These are phyloP conservation scores for Drosophila mercatorum DNA, from an alignment of 2,888 invertebrate species.

Conservation along the genomic window DNA sequence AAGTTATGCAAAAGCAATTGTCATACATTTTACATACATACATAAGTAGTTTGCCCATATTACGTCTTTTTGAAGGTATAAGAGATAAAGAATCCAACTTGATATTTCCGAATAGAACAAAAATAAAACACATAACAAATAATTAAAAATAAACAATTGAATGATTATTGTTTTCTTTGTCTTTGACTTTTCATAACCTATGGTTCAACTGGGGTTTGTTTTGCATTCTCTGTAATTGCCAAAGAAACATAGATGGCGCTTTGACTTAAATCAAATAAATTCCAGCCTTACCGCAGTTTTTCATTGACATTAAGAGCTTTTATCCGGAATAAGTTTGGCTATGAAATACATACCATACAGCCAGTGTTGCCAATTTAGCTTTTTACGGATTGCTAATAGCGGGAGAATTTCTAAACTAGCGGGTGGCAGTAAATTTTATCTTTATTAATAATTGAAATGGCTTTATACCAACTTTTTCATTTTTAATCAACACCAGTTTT, in stretches of 20 bases:
- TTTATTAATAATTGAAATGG: too few relatives aligned
- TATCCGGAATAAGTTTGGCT: too few relatives aligned
- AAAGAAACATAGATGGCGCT: slow-evolving; percentile 16
- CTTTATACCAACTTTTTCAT: too few relatives aligned
- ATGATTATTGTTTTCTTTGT: background rate
- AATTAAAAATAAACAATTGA: background rate
- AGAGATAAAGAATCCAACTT: background rate
- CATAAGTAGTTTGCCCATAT: background rate
- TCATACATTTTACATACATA: background rate
- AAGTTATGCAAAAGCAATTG: background rate
- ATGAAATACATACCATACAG: too few relatives aligned
- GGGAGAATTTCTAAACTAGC: too few relatives aligned
- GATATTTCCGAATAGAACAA: background rate
- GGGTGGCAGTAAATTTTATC: too few relatives aligned
- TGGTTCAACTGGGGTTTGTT: background rate
- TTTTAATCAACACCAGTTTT: too few relatives aligned
- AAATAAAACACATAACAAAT: background rate
- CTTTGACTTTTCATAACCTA: background rate
- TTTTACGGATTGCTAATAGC: too few relatives aligned
- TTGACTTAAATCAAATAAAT: too few relatives aligned
- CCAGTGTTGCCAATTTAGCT: too few relatives aligned
- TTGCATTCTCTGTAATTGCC: background rate
- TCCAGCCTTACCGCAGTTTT: background rate
- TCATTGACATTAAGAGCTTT: background rate
- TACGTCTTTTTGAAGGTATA: background rate